Percentiles rank a stretch among this genome's conserved stretches.
These are phyloP conservation scores for Eufriesea mexicana DNA, from an alignment of 1,140 invertebrate genomes.

Conservation along the genomic window DNA sequence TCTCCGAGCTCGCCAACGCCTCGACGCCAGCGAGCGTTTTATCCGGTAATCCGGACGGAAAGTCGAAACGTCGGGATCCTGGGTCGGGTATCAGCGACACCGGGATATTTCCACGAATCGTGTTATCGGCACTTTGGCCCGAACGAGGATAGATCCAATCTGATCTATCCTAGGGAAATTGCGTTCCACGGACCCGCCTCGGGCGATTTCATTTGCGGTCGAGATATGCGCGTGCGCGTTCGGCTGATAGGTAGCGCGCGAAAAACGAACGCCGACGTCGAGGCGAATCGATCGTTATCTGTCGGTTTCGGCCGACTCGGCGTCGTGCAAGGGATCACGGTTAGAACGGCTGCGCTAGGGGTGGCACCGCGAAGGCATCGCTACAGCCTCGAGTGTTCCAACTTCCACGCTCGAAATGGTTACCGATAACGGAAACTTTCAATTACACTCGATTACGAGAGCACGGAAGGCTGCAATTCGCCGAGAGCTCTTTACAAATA, in stretches of 20 bases:
- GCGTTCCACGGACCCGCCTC: slow-evolving; percentile 18
- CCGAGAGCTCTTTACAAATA: background rate
- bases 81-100: slow-evolving; percentile 4
- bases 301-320: background rate
- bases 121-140: slow-evolving; percentile 36
- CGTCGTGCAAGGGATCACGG: background rate
- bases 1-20: background rate
- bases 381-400: background rate
- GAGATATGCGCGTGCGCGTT: no score
- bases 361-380: background rate
- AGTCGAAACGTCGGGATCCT: slow-evolving; percentile 34
- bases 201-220: background rate
- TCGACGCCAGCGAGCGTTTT: background rate
- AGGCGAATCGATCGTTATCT: no score
- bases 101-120: slow-evolving; percentile 37
- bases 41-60: slow-evolving; percentile 31
- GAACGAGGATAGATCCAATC: slow-evolving; percentile 50
- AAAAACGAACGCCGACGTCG: background rate
- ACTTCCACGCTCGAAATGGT: background rate
- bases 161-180: slow-evolving; percentile 62
- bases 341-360: background rate
- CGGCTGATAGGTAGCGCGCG: background rate
- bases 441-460: background rate
- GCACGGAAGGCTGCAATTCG: background rate
- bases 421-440: slow-evolving; percentile 1